Percentiles rank a stretch among this genome's conserved stretches.
Conservation (phyloP, 2,797 vertebrate species). For the Aeoliscus strigatus region DNA sequence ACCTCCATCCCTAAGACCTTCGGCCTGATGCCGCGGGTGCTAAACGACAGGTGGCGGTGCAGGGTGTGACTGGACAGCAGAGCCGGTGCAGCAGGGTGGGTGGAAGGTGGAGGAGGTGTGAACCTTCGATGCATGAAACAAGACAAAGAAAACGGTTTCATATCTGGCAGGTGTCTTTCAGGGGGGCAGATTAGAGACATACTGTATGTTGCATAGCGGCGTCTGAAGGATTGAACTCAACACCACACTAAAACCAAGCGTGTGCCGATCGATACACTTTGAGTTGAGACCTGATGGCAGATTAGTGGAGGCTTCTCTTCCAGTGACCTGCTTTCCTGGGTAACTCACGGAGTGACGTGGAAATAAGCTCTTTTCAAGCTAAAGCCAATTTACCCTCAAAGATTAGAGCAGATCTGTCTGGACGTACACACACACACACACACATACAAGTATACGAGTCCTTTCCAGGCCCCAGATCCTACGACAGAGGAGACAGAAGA, state of each 20-base stretch:
- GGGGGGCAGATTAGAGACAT: too few relatives aligned
- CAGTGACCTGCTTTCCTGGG: slow-evolving; percentile 71
- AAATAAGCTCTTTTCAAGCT: slow-evolving; percentile 79
- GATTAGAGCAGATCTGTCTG: slow-evolving; percentile 78
- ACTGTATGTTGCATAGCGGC: too few relatives aligned
- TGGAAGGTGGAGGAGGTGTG: too few relatives aligned
- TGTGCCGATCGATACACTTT: slow-evolving; percentile 20
- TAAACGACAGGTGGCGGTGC: slow-evolving; percentile 22
- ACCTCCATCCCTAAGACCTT: slow-evolving; percentile 23
- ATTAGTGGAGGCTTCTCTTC: slow-evolving; percentile 64
- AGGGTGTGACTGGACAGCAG: slow-evolving; percentile 13
- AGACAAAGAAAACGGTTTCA: too few relatives aligned
- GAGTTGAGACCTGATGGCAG: slow-evolving; percentile 40
- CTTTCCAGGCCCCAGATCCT: slow-evolving; percentile 11
- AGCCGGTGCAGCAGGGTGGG: not conserved
- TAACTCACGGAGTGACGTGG: slow-evolving; percentile 68
- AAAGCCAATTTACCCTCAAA: slow-evolving; percentile 80
- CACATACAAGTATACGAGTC: slow-evolving; percentile 15
- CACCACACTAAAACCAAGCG: slow-evolving; percentile 8
- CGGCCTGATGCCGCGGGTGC: slow-evolving; percentile 1
- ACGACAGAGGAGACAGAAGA: slow-evolving; percentile 8
- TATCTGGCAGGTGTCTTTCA: too few relatives aligned
- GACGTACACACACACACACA: slow-evolving; percentile 31
- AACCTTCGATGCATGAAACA: too few relatives aligned
- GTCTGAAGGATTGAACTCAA: too few relatives aligned